Evolutionary conservation across 2,113 vertebrate genomes (phyloP).

Genomic region (Stegostoma tigrinum): DNA sequence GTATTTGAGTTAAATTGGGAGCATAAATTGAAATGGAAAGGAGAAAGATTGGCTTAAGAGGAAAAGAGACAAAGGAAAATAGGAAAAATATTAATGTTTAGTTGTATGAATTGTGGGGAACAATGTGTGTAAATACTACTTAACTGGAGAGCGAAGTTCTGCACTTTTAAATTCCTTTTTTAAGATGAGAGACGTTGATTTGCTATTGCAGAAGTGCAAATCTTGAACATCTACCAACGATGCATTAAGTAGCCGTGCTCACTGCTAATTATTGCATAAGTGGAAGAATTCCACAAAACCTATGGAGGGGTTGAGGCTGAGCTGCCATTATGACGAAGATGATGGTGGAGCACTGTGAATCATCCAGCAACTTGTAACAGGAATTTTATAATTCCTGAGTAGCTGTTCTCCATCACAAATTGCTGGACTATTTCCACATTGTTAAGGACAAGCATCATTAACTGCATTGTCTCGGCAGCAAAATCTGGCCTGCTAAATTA

Average conservation of each 20-base stretch:
- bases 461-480: not conserved
- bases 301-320: not conserved
- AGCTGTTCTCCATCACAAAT: not conserved
- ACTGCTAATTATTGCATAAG: not conserved
- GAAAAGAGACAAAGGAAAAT: not conserved
- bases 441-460: not conserved
- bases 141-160: not conserved
- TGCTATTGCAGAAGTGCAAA: not conserved
- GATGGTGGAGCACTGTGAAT: not conserved
- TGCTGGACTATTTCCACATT: not conserved
- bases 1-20: not conserved
- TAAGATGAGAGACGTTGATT: not conserved
- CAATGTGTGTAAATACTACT: not conserved
- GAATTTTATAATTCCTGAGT: not conserved
- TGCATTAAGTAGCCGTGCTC: not conserved
- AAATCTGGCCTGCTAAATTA: not conserved
- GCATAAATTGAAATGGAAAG: not conserved
- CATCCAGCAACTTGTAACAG: not conserved
- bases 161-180: not conserved
- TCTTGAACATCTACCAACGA: not conserved
- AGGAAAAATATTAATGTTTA: not conserved
- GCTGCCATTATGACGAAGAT: not conserved
- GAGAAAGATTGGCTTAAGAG: not conserved
- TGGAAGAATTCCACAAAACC: not conserved
- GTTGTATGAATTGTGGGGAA: not conserved